phyloP scores from a whole-genome alignment of 2,797 vertebrate species.

The Crax fasciolata region DNA sequence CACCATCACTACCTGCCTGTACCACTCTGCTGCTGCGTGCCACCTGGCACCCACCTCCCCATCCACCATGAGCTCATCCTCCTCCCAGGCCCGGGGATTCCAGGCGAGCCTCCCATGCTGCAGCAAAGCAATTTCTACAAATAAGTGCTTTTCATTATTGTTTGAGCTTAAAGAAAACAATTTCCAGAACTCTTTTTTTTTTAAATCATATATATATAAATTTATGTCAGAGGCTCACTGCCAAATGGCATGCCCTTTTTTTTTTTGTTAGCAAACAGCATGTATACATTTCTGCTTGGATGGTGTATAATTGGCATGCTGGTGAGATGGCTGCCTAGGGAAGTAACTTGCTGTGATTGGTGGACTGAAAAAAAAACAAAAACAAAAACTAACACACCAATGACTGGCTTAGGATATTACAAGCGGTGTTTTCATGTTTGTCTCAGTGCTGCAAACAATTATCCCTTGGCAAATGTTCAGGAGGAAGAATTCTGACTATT shows the following conservation, averaged over 20 bases:
- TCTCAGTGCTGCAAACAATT: not conserved
- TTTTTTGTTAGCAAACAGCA: slow-evolving; percentile 19
- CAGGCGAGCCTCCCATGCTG: not conserved
- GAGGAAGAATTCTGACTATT: not conserved
- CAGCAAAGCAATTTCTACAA: not conserved
- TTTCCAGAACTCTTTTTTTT: slow-evolving; percentile 24
- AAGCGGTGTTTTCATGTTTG: not conserved
- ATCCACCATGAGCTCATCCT: not conserved
- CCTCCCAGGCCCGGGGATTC: not conserved
- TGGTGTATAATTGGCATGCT: not conserved
- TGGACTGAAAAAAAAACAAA: not conserved
- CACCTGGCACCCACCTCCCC: not conserved
- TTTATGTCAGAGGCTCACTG: not conserved
- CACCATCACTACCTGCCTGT: not conserved
- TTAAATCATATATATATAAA: fast-evolving
- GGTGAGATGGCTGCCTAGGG: not conserved
- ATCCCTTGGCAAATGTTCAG: not conserved
- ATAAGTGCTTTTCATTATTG: slow-evolving; percentile 68
- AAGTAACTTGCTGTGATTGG: not conserved
- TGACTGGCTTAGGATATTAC: not conserved
- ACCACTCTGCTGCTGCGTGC: not conserved
- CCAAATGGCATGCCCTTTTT: not conserved
- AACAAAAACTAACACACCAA: not conserved
- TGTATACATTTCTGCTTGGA: slow-evolving; percentile 5
- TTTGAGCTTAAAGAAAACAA: slow-evolving; percentile 33